These are phyloP conservation scores for Pseudococcus jackbeardsleyi DNA, from an alignment of 2,888 invertebrate species.

Conservation along the genomic window DNA sequence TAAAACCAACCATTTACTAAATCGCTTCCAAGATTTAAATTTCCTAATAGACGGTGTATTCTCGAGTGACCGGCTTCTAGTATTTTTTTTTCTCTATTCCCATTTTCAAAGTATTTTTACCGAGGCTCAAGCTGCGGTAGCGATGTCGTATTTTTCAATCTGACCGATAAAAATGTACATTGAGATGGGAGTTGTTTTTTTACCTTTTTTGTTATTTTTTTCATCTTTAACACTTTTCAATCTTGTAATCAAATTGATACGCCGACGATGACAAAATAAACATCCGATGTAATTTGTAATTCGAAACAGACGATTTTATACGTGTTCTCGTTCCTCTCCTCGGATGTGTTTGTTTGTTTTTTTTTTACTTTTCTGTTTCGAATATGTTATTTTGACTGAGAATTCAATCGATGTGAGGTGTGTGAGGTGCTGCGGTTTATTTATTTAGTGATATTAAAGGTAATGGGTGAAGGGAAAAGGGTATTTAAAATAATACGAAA, in stretches of 20 bases:
- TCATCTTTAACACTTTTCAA: neutral
- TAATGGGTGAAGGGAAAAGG: too few species aligned
- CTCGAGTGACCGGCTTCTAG: constrained; percentile 49
- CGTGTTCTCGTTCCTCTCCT: neutral
- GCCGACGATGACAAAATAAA: constrained; percentile 19
- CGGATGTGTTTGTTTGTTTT: too few species aligned
- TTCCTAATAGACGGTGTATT: constrained; percentile 49
- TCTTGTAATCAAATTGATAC: constrained; percentile 13
- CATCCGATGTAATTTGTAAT: neutral
- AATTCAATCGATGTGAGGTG: too few species aligned
- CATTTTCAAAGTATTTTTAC: neutral
- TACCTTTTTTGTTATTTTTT: neutral
- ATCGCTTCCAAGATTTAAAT: constrained; percentile 52
- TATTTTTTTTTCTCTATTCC: constrained; percentile 7
- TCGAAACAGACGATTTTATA: neutral
- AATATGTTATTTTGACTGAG: too few species aligned
- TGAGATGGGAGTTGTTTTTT: neutral
- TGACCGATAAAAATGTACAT: neutral
- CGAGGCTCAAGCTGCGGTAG: neutral
- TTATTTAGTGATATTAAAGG: too few species aligned
- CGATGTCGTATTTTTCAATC: neutral
- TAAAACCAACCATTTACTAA: constrained; percentile 50
- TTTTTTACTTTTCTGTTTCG: too few species aligned
- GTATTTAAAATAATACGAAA: too few species aligned
- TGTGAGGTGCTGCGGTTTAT: too few species aligned